Evolutionary conservation across 2,888 invertebrate genomes (phyloP).

Genomic region (Sericinus montela): DNA sequence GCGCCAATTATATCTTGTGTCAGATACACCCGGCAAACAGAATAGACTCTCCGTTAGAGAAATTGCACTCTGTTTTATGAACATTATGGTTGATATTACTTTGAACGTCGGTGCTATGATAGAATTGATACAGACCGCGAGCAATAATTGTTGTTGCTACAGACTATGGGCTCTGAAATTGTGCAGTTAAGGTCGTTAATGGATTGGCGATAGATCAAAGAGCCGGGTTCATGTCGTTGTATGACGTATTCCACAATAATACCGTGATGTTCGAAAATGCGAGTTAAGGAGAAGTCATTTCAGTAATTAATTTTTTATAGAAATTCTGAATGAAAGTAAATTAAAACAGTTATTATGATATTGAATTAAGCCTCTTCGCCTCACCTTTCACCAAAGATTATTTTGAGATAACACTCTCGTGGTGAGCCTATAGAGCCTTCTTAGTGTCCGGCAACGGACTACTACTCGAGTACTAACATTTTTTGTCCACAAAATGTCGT

Average conservation of each 20-base stretch:
- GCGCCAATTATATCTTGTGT: constrained; percentile 71
- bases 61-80: background rate
- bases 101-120: constrained; percentile 19
- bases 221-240: constrained; percentile 46
- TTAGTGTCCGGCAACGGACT: no score
- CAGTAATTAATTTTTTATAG: background rate
- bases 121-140: constrained; percentile 44
- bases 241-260: constrained; percentile 65
- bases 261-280: constrained; percentile 57
- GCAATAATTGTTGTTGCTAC: constrained; percentile 33
- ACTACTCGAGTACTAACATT: no score
- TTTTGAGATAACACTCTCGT: no score
- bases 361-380: no score
- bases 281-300: constrained; percentile 46
- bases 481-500: no score
- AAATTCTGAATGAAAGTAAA: no score
- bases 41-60: constrained; percentile 10
- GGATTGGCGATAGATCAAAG: constrained; percentile 55
- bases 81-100: constrained; percentile 15
- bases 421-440: no score
- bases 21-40: constrained; percentile 54
- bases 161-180: constrained; percentile 39
- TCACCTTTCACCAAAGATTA: no score
- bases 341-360: no score
- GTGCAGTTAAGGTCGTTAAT: constrained; percentile 34